Conservation (phyloP, 2,113 vertebrate species). For the Bufo gargarizans region DNA sequence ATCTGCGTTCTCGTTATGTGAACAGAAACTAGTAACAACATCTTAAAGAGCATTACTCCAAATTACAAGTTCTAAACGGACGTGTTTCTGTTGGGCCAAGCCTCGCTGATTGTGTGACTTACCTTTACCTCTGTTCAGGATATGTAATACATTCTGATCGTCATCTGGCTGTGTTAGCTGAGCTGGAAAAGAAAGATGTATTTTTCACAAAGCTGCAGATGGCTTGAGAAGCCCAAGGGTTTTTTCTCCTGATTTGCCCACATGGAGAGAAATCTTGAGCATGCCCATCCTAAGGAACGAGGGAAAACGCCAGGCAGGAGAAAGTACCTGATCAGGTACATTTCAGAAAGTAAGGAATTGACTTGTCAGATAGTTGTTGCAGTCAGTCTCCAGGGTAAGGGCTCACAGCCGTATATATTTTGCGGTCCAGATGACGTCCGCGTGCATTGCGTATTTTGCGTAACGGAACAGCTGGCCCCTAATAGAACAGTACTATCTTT, state of each 20-base stretch:
- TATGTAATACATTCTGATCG: constrained; percentile 3
- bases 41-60: too few species aligned
- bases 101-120: background rate
- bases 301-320: background rate
- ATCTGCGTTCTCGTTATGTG: too few species aligned
- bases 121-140: background rate
- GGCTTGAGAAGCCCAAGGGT: constrained; percentile 21
- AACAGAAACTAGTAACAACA: too few species aligned
- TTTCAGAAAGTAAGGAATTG: background rate
- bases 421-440: too few species aligned
- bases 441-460: too few species aligned
- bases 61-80: too few species aligned
- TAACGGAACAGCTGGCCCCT: too few species aligned
- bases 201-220: constrained; percentile 39
- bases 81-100: background rate
- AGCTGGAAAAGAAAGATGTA: constrained; percentile 43
- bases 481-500: too few species aligned
- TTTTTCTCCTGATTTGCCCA: background rate
- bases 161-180: constrained; percentile 1
- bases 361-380: background rate
- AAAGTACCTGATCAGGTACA: background rate
- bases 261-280: background rate
- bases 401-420: background rate
- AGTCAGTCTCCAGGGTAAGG: background rate
- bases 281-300: background rate